Base-by-base conservation (phyloP, 2,797 vertebrate genomes). In the Tenualosa ilisha region DNA sequence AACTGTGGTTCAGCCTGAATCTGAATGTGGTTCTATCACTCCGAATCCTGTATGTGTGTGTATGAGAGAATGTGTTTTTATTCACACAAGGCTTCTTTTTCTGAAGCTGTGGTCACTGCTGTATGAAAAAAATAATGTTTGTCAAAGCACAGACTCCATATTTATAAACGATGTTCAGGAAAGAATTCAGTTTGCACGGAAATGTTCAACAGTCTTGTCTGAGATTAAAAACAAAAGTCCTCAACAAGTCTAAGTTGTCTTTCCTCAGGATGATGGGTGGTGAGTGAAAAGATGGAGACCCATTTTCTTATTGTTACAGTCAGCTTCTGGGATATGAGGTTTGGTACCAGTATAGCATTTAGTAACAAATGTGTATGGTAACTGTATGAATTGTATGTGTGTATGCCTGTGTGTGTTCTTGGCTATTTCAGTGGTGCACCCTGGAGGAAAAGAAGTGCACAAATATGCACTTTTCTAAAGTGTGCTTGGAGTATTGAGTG, bases 51-150 rank as follows among this genome's bases (percentile, higher is more conserved):
- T 46, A 15, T 79, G 40, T 43, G 13, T 72, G 65, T 37, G 9
- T 68, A 26, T 68, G 65, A 40, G 15, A 37, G 65, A 72, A 72
- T 72, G 72, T 43, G 72, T 79, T 79, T 79, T 79, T 79, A 79
- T 63, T 63, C 59, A 79, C 40, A 46, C 20, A 6, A 37, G 37
- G 72, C 72, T 79, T 79, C 72, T 79, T 79, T 94, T 93, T 92
- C 86, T 86, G 93, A 94, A 93, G 92, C 90, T 40, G 86, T 85
- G 84, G 86, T 94, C 88, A 92, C 90, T 93, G 89, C 89, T 93
- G 89, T 88, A 86, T 88, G 88, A 88, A 20, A 68, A 85, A 24
- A 88, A 83, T 90, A n/a, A 46, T 46, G 72, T 46, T 79, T 79
- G 72, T 86, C 63, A 89, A 86, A 89, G 83, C 81, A 86, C 82